Percentiles rank a stretch among this genome's conserved stretches.
Evolutionary conservation across 2,797 vertebrate species (phyloP).

Genomic region (Diplodus puntazzo): DNA sequence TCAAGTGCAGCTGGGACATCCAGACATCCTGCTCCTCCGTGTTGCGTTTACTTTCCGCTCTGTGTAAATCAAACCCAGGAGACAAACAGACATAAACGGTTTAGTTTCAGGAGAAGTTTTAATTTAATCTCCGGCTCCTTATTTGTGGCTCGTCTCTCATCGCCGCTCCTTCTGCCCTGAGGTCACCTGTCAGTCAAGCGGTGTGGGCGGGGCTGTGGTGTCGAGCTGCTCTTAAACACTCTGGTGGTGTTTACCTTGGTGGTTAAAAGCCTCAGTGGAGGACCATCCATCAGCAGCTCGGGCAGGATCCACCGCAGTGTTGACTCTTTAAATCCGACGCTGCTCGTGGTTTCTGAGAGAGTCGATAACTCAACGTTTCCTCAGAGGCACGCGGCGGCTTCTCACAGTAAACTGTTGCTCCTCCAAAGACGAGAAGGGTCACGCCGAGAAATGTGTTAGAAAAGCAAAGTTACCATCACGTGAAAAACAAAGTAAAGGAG

Average conservation of each 20-base stretch:
- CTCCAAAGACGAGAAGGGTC: too few relatives aligned
- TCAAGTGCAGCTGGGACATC: slow-evolving; percentile 19
- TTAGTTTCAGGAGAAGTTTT: neutral
- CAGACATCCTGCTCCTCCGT: neutral
- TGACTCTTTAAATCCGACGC: slow-evolving; percentile 32
- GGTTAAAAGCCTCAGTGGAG: slow-evolving; percentile 27
- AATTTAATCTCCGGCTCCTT: neutral
- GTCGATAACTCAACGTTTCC: slow-evolving; percentile 12
- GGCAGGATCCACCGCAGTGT: slow-evolving; percentile 36
- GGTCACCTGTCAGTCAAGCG: neutral
- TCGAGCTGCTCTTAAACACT: slow-evolving; percentile 15
- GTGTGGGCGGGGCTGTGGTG: slow-evolving; percentile 2
- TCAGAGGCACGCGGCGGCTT: neutral
- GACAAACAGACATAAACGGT: slow-evolving; percentile 16
- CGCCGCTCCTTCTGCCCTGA: neutral
- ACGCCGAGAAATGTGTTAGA: too few relatives aligned
- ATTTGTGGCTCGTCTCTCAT: neutral
- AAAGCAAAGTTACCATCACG: too few relatives aligned
- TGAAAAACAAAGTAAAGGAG: too few relatives aligned
- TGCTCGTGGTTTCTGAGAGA: slow-evolving; percentile 12
- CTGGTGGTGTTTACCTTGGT: slow-evolving; percentile 54
- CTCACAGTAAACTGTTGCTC: too few relatives aligned
- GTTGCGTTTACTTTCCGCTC: slow-evolving; percentile 9
- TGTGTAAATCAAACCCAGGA: slow-evolving; percentile 10
- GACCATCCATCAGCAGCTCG: slow-evolving; percentile 56